Conservation (phyloP, 2,113 vertebrate species). For the Malurus elegans region DNA sequence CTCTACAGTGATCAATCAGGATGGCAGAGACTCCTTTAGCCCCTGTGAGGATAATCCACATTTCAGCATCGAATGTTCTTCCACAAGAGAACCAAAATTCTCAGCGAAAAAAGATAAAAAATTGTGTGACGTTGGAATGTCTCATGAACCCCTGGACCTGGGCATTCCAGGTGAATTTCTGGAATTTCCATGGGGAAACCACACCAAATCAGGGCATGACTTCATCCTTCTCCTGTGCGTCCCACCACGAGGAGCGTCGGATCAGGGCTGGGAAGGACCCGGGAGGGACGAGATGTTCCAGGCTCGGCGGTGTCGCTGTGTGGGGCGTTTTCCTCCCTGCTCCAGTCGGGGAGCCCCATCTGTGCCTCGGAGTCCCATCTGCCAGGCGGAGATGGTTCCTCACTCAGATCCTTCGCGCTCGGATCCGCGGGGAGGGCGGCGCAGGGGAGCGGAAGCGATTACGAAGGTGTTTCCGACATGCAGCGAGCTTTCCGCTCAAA, state of each 20-base stretch:
- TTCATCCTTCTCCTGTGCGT: background rate
- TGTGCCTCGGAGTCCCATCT: constrained; percentile 2
- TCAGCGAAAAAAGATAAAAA: background rate
- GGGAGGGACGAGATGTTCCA: background rate
- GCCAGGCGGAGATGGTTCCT: background rate
- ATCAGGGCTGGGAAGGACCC: background rate
- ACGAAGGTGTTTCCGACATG: background rate
- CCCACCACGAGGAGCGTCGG: background rate
- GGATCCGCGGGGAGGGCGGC: background rate
- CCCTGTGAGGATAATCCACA: background rate
- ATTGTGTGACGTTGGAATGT: fast-evolving
- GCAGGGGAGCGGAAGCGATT: background rate
- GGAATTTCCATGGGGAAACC: background rate
- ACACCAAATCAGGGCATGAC: background rate
- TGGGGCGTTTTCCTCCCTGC: background rate
- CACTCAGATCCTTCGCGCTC: background rate
- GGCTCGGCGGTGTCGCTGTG: background rate
- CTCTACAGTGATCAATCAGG: background rate
- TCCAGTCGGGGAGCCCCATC: background rate
- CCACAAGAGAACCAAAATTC: background rate
- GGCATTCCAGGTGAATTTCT: no score
- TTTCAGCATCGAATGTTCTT: background rate
- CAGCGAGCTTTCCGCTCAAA: background rate
- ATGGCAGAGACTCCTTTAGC: background rate
- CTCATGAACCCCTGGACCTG: background rate